phyloP scores from a whole-genome alignment of 2,888 invertebrate genomes.

The Anthrax anthrax region DNA sequence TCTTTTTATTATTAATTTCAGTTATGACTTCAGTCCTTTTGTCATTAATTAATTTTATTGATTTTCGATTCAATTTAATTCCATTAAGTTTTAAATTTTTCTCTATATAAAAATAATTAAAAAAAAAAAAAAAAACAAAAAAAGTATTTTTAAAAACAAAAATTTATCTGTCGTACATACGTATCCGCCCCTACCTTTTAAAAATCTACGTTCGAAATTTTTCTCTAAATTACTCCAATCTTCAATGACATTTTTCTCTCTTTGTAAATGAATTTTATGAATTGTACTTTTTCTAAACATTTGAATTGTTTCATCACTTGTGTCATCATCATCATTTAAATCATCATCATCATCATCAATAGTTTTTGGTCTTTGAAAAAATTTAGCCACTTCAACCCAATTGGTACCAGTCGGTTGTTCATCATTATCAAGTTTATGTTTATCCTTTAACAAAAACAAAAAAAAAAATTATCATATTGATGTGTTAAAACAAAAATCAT shows the following conservation, averaged over 20 bases:
- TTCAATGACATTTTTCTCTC: constrained; percentile 19
- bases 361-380: constrained; percentile 36
- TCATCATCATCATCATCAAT: constrained; percentile 11
- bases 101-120: neutral
- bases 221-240: constrained; percentile 31
- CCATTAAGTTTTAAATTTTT: constrained; percentile 24
- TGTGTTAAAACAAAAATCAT: too few relatives aligned
- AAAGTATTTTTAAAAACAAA: neutral
- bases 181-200: neutral
- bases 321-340: constrained; percentile 9
- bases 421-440: constrained; percentile 27
- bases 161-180: neutral
- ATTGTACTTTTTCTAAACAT: constrained; percentile 25
- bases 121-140: neutral
- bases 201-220: constrained; percentile 22
- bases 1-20: too few relatives aligned
- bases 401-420: constrained; percentile 42
- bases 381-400: constrained; percentile 46
- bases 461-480: neutral
- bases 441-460: neutral
- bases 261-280: constrained; percentile 24
- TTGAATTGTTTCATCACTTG: constrained; percentile 16
- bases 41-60: constrained; percentile 17
- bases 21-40: too few relatives aligned
- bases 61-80: constrained; percentile 27